A percentile compares a stretch with the other conserved stretches of the same genome.
Conservation (phyloP, 2,888 invertebrate genomes). For the Pasiphila rectangulata region DNA sequence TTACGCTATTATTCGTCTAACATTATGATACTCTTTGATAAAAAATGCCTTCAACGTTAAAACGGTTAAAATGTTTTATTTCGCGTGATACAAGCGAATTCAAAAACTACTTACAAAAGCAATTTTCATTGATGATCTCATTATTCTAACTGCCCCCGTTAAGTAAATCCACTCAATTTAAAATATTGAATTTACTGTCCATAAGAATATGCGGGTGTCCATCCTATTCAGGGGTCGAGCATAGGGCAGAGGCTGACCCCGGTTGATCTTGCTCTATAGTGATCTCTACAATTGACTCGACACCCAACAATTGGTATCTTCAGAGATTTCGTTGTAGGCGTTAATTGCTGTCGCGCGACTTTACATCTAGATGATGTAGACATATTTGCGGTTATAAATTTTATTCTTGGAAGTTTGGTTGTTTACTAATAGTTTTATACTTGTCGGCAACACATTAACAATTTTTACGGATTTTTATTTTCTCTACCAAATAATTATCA, state of each 20-base stretch:
- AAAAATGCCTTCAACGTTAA: not conserved
- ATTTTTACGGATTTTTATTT: too few relatives aligned
- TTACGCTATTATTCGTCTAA: too few relatives aligned
- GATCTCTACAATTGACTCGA: constrained; percentile 43
- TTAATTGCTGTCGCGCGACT: constrained; percentile 56
- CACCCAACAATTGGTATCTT: constrained; percentile 45
- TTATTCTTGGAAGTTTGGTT: too few relatives aligned
- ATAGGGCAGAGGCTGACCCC: constrained; percentile 43
- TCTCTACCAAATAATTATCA: too few relatives aligned
- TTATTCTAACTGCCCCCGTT: constrained; percentile 41
- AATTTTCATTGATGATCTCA: constrained; percentile 30
- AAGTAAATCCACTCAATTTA: constrained; percentile 54
- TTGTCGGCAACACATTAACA: too few relatives aligned
- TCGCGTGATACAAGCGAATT: constrained; percentile 5
- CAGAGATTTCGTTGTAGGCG: constrained; percentile 50
- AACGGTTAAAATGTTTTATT: constrained; percentile 9
- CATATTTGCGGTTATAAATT: not conserved
- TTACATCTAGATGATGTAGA: constrained; percentile 26
- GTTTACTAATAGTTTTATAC: too few relatives aligned
- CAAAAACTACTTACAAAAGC: constrained; percentile 14
- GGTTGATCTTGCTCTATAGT: constrained; percentile 41
- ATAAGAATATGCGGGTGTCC: constrained; percentile 70
- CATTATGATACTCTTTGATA: too few relatives aligned
- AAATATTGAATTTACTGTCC: constrained; percentile 54
- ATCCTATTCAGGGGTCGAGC: constrained; percentile 60